Percentiles rank a stretch among this genome's conserved stretches.
These are phyloP conservation scores for Ectobius pallidus DNA, from an alignment of 2,888 invertebrate genomes.

Conservation along the genomic window DNA sequence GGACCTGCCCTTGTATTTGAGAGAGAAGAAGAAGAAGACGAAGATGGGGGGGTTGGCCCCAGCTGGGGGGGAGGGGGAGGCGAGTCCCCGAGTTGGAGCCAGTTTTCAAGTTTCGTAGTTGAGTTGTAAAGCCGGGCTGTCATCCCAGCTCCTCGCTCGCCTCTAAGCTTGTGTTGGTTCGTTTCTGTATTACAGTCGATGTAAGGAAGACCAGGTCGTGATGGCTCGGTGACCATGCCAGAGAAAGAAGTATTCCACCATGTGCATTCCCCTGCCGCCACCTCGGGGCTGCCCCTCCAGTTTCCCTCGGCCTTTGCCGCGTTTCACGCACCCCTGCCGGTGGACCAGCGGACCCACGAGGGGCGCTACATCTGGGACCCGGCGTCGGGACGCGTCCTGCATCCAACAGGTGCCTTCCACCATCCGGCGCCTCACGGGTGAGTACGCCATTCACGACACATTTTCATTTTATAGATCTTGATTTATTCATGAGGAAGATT, in stretches of 20 bases:
- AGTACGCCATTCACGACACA: conserved; percentile 43
- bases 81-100: conserved; percentile 30
- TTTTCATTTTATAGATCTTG: too few species aligned
- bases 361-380: conserved; percentile 58
- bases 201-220: not conserved
- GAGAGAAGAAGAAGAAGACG: conserved; percentile 28
- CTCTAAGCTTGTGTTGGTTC: not conserved
- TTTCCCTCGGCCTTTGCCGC: conserved; percentile 60
- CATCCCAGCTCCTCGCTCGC: conserved; percentile 49
- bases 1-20: not conserved
- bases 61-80: conserved; percentile 17
- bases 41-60: conserved; percentile 1
- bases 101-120: conserved; percentile 51
- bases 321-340: conserved; percentile 65
- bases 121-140: conserved; percentile 59
- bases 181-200: not conserved
- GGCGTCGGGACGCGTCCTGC: conserved; percentile 46
- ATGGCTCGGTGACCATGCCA: conserved; percentile 47
- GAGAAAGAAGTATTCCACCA: conserved; percentile 37
- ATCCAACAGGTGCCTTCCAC: conserved; percentile 49
- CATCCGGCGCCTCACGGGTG: conserved; percentile 53
- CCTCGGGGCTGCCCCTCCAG: conserved; percentile 55
- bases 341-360: conserved; percentile 62
- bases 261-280: conserved; percentile 43
- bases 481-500: too few species aligned